Percentiles rank a stretch among this genome's conserved stretches.
phyloP scores from a whole-genome alignment of 2,113 vertebrate species.

The Pionites leucogaster region DNA sequence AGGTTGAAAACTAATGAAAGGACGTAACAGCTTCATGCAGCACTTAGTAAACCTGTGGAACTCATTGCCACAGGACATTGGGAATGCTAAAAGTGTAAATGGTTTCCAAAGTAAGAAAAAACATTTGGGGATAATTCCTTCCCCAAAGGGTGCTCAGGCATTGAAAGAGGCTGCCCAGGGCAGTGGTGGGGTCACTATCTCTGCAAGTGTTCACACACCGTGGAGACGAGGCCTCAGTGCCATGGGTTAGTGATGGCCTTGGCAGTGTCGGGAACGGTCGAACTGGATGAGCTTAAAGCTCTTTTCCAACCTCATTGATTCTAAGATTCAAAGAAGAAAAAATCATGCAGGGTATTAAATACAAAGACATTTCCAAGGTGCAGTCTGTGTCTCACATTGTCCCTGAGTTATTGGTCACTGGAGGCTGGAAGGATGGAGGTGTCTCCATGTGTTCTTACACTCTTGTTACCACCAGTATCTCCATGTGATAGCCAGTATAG shows the following conservation, averaged over 20 bases:
- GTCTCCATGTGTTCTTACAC: not conserved
- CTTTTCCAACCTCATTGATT: not conserved
- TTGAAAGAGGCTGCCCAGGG: not conserved
- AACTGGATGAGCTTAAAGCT: not conserved
- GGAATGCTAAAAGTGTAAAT: not conserved
- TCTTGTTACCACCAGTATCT: not conserved
- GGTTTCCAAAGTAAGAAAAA: not conserved
- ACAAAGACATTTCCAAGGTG: not conserved
- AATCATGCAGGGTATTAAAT: not conserved
- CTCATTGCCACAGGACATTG: no score
- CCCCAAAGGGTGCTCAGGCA: not conserved
- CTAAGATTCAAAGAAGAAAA: not conserved
- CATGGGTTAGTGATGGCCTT: not conserved
- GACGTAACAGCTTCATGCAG: not conserved
- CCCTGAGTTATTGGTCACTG: not conserved
- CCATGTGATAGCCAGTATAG: no score
- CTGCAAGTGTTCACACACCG: not conserved
- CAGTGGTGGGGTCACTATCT: not conserved
- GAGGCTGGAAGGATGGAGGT: not conserved
- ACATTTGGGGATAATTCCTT: not conserved
- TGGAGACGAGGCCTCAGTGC: not conserved
- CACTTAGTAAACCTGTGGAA: not conserved
- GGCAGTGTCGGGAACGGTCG: not conserved
- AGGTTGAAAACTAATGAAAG: not conserved
- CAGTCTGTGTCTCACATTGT: not conserved